Evolutionary conservation across 2,113 vertebrate species (phyloP).

Genomic region (Odontophorus gujanensis): DNA sequence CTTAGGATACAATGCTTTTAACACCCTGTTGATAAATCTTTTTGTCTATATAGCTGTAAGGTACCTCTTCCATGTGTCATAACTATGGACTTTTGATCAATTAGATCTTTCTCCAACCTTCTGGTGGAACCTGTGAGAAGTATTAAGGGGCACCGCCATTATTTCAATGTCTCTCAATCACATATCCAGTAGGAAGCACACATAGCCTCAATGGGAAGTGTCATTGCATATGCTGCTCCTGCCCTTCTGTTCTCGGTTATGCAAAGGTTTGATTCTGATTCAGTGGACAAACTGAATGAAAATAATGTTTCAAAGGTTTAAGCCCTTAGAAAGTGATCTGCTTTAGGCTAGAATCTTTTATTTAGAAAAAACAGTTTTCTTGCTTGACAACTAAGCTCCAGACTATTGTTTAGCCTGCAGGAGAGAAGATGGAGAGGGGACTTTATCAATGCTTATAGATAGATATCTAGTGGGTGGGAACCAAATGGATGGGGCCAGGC

Average conservation of each 20-base stretch:
- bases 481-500: no score
- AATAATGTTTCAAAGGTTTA: not conserved
- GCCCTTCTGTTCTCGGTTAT: not conserved
- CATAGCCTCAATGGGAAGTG: fast-evolving
- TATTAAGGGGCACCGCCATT: not conserved
- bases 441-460: no score
- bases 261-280: not conserved
- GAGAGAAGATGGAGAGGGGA: no score
- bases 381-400: not conserved
- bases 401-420: no score
- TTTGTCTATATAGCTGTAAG: not conserved
- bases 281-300: not conserved
- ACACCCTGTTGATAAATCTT: not conserved
- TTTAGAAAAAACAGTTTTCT: not conserved
- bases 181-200: fast-evolving
- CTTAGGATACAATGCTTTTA: not conserved
- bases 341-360: not conserved
- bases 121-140: not conserved
- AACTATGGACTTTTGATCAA: not conserved
- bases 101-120: not conserved
- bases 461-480: no score
- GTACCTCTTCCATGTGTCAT: not conserved
- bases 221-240: not conserved
- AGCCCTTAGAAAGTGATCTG: not conserved
- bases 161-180: not conserved